Base-by-base conservation (phyloP, 2,888 invertebrate species). In the Campaea margaritaria region DNA sequence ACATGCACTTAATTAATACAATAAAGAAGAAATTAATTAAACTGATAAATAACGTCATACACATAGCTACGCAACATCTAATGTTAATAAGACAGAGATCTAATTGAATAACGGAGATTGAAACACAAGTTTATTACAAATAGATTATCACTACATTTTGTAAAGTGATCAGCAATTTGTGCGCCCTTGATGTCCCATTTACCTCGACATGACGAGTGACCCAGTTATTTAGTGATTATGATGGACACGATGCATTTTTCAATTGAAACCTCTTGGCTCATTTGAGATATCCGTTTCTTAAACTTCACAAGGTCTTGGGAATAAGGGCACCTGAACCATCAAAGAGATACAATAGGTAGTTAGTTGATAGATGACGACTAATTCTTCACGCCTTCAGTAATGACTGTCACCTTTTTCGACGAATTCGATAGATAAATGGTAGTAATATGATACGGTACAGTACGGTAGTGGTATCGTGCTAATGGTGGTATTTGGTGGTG, bases 121-220 rank as follows among this genome's bases (percentile, higher is more conserved):
- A 39, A 34, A 12, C 21, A 47, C 14, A 50, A 44, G 15, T 51
- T 39, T 51, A 60, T 60, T 43, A 41, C 47, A 60, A 60, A 46
- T 39, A 43, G 60, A 55, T 56, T 51, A 55, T 47, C 46, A 28
- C 28, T 12, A 38, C 34, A 16, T 54, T 56, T 50, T 16, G 51
- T 51, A 7, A 58, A 60, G 51, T 46, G 49, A 58, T 66, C 60
- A 38, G 51, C 1, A 52, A 56, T 61, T 61, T 56, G 60, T 69
- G 65, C 72, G 75, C 78, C 81, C 83, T 86, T 85, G 79, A 74
- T 72, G 62, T n/a, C 73, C 69, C 61, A 80, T 82, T 83, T 81
- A 82, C 82, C 79, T 81, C 75, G 71, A 64, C 74, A 71, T 73
- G 69, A 72, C 66, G 51, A 58, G 62, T 74, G 81, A 78, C 81